Conservation (phyloP, 2,113 vertebrate species). For the Nyctibius bracteatus region DNA sequence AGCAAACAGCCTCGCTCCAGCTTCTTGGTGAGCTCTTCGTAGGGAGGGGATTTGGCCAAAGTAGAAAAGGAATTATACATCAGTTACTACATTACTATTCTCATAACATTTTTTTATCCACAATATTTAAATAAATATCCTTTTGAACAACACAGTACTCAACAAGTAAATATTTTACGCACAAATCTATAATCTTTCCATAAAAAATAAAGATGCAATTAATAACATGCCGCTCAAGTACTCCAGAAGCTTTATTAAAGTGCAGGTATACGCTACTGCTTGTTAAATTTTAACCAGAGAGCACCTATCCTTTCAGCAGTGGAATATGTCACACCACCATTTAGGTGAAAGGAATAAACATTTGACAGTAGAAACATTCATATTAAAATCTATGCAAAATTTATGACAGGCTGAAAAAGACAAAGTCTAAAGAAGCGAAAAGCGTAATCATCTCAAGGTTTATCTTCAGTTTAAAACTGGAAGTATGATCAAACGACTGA, state of each 20-base stretch:
- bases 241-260: neutral
- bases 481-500: neutral
- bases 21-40: too few species aligned
- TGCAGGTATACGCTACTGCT: neutral
- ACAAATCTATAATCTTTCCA: neutral
- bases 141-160: neutral
- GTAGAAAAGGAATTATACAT: neutral
- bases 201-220: neutral
- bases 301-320: neutral
- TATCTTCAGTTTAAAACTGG: neutral
- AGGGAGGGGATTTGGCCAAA: neutral
- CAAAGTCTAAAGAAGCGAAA: neutral
- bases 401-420: neutral
- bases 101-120: neutral
- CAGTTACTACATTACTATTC: neutral
- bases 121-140: neutral
- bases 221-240: neutral
- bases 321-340: rapidly evolving
- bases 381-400: neutral
- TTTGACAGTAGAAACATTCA: neutral
- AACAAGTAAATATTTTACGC: neutral
- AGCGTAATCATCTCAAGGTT: neutral
- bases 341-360: neutral
- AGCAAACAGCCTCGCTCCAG: neutral
- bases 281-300: neutral